Evolutionary conservation across 2,113 vertebrate species (phyloP), one percentile per base, ranked within the genome.

Genomic region (Grus americana): DNA sequence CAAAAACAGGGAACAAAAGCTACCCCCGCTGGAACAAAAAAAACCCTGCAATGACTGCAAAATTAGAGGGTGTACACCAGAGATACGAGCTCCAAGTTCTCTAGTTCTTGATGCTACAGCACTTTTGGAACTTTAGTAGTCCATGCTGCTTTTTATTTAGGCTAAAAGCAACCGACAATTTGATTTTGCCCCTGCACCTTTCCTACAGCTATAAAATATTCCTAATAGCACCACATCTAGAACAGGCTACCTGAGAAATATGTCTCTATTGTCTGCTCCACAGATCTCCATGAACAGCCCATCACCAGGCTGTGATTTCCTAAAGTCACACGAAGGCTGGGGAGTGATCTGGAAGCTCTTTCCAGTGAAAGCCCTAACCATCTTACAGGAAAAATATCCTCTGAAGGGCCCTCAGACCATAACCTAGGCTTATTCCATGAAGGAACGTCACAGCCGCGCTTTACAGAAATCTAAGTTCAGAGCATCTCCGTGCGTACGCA

Each of bases 401-500:
- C 52, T 42, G 54, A 90, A 75, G n/a, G 15, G 24, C 13, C 13
- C 44, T 40, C 12, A 36, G 59, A 42, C 62, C 78, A 86, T 26
- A 91, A 50, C 4, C 11, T 2, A 14, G 9, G 8, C 21, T 66
- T 42, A 62, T 67, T 86, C 36, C 20, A 42, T 23, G 21, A 58
- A 34, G 23, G 13, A 70, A 21, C 4, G 16, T 20, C 59, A 66
- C 24, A 19, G 21, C 1, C 8, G 10, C 0, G 0, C 46, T 36
- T 62, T 11, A n/a, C 4, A 30, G 30, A 36, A 58, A 32, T 18
- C 8, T 4, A 20, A 3, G 34, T 44, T n/a, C 42, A 32, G 40
- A 52, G 20, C 2, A 1, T 47, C 34, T 36, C 20, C 10, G 4
- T 27, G 49, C 0, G 2, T 1, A 21, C 10, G 9, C 0, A 0